Conservation (phyloP, 2,888 invertebrate genomes). For the Rugalucina vietnamica region DNA sequence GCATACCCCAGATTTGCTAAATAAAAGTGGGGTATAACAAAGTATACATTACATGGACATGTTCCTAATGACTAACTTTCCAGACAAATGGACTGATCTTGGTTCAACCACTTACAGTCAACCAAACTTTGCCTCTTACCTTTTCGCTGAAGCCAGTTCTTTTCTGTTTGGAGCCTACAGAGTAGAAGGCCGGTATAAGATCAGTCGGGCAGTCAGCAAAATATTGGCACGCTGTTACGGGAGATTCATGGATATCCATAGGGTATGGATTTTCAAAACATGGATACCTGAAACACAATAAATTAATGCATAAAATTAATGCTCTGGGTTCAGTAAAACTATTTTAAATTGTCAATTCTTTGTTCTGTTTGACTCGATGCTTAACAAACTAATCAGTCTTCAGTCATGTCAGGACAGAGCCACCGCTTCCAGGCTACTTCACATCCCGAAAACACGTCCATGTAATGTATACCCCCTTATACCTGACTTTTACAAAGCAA, state of each 20-base stretch:
- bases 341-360: no score
- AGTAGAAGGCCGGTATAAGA: conserved; percentile 98
- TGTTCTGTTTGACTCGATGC: no score
- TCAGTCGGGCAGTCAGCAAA: conserved; percentile 99
- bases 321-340: no score
- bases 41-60: not conserved
- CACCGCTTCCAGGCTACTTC: no score
- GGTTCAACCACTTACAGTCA: not conserved
- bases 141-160: conserved; percentile 83
- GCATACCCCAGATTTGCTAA: not conserved
- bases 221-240: conserved; percentile 98
- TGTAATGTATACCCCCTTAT: no score
- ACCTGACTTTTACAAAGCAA: no score
- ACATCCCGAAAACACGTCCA: no score
- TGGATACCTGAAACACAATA: conserved; percentile 95
- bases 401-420: no score
- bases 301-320: no score
- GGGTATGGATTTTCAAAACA: conserved; percentile 99
- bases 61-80: not conserved
- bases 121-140: conserved; percentile 64
- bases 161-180: conserved; percentile 89
- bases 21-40: not conserved
- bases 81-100: not conserved
- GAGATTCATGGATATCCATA: conserved; percentile 99
- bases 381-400: no score